Evolutionary conservation across 64 coral and sea anemone species (phyloP), one percentile per base, ranked within the genome.

Genomic region (Montipora sp.): DNA sequence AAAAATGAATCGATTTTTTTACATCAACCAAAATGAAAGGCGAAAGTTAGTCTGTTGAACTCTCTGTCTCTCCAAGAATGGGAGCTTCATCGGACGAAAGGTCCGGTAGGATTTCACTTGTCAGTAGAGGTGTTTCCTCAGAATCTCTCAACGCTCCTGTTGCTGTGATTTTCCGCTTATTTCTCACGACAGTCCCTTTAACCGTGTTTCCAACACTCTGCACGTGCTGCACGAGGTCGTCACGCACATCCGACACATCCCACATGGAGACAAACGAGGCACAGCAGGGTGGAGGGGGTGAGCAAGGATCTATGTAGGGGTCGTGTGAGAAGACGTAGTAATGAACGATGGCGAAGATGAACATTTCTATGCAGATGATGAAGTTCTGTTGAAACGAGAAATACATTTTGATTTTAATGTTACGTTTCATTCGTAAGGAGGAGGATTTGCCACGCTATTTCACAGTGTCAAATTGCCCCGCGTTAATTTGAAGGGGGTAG

Each of bases 301-400:
- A 87, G 63, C 45, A 73, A 36, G 83, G 88, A 78, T 98, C 96
- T 61, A 98, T 24, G 44, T 87, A 98, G 8, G 96, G 96, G 81
- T 90, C 95, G 75, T 98, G 92, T 9, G 96, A 98, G 75, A 98
- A 98, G 12, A 90, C 88, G 51, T 93, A 98, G 61, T 96, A 98
- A 81, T 98, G 96, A 76, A 88, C 91, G 24, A 98, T 77, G 8
- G 96, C 96, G 45, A 93, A 94, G 24, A 98, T 73, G 36, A 98
- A 94, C 96, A 98, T 98, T 80, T 98, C 96, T 27, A 98, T 81
- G 75, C 96, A 98, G 19, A 98, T 93, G 20, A 92, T 48, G 44
- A 98, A 98, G 70, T 96, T 96, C 96, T 98, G 88, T 45, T 85
- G 83, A 93, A 55, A 1, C 20, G 77, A 87, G 74, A 75, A 48